Percentiles rank a stretch among this genome's conserved stretches.
Conservation (phyloP, 2,797 vertebrate genomes). For the Thaleichthys pacificus region DNA sequence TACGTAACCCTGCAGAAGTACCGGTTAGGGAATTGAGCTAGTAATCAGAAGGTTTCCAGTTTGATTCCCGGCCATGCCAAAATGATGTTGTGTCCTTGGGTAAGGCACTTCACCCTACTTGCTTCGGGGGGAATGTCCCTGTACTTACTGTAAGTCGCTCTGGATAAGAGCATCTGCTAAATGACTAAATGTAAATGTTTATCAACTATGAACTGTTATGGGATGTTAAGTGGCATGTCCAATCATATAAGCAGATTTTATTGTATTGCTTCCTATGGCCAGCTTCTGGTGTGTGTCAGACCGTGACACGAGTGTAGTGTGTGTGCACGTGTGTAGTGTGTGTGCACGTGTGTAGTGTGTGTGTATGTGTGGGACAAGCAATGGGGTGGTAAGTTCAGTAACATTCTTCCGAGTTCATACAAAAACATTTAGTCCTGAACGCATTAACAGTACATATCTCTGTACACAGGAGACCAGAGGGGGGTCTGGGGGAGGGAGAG, state of each 20-base stretch:
- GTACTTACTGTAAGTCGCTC: no score
- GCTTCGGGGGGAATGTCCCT: no score
- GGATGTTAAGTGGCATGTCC: slow-evolving; percentile 10
- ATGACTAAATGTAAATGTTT: no score
- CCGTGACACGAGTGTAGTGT: slow-evolving; percentile 2
- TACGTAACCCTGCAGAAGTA: not conserved
- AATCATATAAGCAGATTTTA: slow-evolving; percentile 30
- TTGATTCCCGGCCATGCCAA: no score
- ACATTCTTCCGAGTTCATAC: slow-evolving; percentile 3
- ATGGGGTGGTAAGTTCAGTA: not conserved
- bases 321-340: slow-evolving; percentile 3
- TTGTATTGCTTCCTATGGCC: slow-evolving; percentile 30
- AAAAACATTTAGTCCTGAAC: slow-evolving; percentile 18
- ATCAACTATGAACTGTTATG: not conserved
- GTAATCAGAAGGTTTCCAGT: no score
- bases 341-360: not conserved
- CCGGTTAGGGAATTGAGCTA: not conserved
- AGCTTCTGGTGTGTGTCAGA: slow-evolving; percentile 43
- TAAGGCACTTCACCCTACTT: no score
- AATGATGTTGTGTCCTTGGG: no score
- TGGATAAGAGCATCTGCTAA: no score
- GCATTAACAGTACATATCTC: slow-evolving; percentile 1
- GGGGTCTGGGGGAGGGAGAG: not conserved
- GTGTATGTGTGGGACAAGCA: not conserved
- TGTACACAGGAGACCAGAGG: slow-evolving; percentile 12